These are phyloP conservation scores for Solenopsis invicta DNA, from an alignment of 1,140 invertebrate genomes.

Conservation along the genomic window DNA sequence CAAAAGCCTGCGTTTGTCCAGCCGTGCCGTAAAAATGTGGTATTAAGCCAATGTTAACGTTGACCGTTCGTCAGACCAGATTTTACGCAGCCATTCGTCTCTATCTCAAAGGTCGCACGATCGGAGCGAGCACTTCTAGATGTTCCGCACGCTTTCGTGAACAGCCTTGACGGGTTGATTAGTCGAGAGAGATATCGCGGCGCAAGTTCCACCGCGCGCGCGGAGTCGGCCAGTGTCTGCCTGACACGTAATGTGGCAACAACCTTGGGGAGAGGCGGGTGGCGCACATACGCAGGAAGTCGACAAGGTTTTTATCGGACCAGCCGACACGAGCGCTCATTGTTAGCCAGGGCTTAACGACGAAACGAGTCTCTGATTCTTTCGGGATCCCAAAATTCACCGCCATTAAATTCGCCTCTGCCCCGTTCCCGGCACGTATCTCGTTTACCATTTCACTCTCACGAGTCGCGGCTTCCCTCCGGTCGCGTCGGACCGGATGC, in stretches of 20 bases:
- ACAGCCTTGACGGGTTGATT: slow-evolving; percentile 80
- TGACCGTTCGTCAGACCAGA: neutral
- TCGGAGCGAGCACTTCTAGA: slow-evolving; percentile 24
- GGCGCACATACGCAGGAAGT: slow-evolving; percentile 86
- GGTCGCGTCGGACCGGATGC: slow-evolving; percentile 72
- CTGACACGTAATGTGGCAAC: slow-evolving; percentile 81
- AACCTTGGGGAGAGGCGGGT: slow-evolving; percentile 84
- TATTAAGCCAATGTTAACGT: neutral
- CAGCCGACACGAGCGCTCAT: slow-evolving; percentile 75
- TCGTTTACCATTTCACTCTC: slow-evolving; percentile 71
- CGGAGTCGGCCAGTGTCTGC: slow-evolving; percentile 68
- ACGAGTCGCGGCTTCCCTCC: slow-evolving; percentile 70
- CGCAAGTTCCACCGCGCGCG: slow-evolving; percentile 43
- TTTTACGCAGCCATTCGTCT: neutral
- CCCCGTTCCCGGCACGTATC: slow-evolving; percentile 39
- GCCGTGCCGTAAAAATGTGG: neutral
- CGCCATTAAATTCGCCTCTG: slow-evolving; percentile 19
- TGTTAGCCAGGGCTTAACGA: slow-evolving; percentile 33
- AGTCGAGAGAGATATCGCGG: slow-evolving; percentile 75
- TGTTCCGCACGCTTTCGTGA: slow-evolving; percentile 52
- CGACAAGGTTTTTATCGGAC: slow-evolving; percentile 86
- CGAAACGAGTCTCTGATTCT: slow-evolving; percentile 46
- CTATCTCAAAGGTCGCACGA: slow-evolving; percentile 39
- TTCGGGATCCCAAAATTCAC: neutral
- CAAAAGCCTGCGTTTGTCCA: neutral